These are phyloP conservation scores for Andrena dorsata DNA, from an alignment of 2,888 invertebrate genomes.

Conservation along the genomic window DNA sequence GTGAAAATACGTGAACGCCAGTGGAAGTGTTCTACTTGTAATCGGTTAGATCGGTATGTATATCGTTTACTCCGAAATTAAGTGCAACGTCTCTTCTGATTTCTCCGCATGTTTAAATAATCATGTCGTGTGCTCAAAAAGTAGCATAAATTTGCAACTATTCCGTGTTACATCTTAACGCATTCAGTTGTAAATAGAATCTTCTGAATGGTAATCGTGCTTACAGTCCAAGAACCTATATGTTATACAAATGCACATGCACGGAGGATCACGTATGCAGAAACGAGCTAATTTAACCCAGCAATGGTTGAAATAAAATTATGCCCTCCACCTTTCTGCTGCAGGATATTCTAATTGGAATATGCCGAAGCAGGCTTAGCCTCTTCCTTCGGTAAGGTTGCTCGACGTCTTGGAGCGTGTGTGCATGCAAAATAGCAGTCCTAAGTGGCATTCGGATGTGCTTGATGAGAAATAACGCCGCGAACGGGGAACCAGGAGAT, in stretches of 20 bases:
- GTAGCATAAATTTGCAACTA: too few relatives aligned
- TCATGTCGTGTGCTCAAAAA: not conserved
- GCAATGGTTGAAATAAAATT: not conserved
- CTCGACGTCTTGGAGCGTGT: conserved; percentile 14
- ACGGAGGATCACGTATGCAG: not conserved
- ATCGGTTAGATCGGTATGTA: too few relatives aligned
- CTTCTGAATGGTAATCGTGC: too few relatives aligned
- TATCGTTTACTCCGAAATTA: not conserved
- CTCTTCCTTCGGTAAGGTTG: conserved; percentile 18
- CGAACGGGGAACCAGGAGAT: conserved; percentile 49
- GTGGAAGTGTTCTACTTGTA: too few relatives aligned
- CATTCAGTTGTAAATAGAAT: not conserved
- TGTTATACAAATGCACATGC: not conserved
- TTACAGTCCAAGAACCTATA: not conserved
- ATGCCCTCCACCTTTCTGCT: not conserved
- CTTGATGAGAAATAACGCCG: conserved; percentile 56
- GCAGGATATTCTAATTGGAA: conserved; percentile 21
- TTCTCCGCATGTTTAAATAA: not conserved
- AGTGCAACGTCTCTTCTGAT: not conserved
- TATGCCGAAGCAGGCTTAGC: conserved; percentile 3
- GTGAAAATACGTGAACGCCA: too few relatives aligned
- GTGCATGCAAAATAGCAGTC: conserved; percentile 25
- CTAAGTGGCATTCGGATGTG: conserved; percentile 24
- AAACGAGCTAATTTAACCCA: not conserved
- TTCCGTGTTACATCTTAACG: too few relatives aligned